Evolutionary conservation across 2,888 invertebrate species (phyloP).

Genomic region (Fabriciana adippe): DNA sequence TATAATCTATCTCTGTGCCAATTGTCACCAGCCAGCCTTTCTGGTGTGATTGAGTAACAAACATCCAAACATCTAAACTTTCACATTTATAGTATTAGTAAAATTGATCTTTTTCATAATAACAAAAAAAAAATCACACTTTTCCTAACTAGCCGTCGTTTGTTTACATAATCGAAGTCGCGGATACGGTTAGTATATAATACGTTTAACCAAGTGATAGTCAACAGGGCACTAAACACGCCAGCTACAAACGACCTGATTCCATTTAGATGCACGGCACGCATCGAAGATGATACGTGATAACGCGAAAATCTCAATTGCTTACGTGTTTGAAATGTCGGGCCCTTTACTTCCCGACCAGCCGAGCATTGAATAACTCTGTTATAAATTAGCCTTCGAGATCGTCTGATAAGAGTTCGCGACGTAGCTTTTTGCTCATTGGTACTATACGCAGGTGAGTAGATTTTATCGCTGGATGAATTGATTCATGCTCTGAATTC

Average conservation of each 20-base stretch:
- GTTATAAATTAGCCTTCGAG: conserved; percentile 76
- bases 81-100: no score
- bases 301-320: conserved; percentile 82
- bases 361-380: conserved; percentile 75
- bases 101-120: no score
- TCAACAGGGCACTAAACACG: conserved; percentile 58
- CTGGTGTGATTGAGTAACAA: no score
- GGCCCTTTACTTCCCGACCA: conserved; percentile 55
- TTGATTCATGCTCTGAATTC: conserved; percentile 72
- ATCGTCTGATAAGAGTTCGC: conserved; percentile 73
- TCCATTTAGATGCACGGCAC: conserved; percentile 65
- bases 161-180: not conserved
- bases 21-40: no score
- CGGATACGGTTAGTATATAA: conserved; percentile 27
- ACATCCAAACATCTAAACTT: no score
- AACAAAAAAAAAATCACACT: no score
- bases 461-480: conserved; percentile 74
- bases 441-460: conserved; percentile 67
- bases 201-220: conserved; percentile 50
- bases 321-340: conserved; percentile 75
- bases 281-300: conserved; percentile 80
- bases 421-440: conserved; percentile 68
- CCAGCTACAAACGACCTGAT: conserved; percentile 43
- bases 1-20: no score
- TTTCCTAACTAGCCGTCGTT: no score